Base-by-base conservation (phyloP, 2,113 vertebrate genomes). In the Puma concolor region DNA sequence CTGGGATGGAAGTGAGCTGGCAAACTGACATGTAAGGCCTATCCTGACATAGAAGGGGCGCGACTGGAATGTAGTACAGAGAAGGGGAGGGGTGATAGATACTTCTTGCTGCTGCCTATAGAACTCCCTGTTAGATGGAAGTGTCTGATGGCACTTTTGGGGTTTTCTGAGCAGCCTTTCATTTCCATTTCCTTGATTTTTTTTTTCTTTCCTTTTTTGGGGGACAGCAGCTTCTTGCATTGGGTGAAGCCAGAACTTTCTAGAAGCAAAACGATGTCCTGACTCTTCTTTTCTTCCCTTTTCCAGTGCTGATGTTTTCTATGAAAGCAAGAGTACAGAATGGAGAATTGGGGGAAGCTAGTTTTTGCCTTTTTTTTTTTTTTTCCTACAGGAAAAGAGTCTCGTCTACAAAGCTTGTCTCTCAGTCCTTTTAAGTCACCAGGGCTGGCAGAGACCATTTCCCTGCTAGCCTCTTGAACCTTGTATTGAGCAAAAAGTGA, bases 91-190 rank as follows among this genome's bases (percentile, higher is more conserved):
- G 6, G 15, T 17, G 15, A 50, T 74, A 9, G 50, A 4, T 64
- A 41, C 8, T 92, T 80, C 15, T 27, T 87, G 52, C 79, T 83
- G n/a, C 36, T 33, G 83, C 36, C 27, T 87, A 21, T 52, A 63
- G 48, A 41, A n/a, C 63, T 82, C 88, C 38, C 76, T 93, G 27
- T 36, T 93, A 72, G 10, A 11, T 44, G 36, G 19, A 77, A 85
- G 25, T 86, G 52, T 95, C 91, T 66, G 54, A 41, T 84, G 64
- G 17, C 9, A 29, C 93, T 76, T 80, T 82, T 36, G 38, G 33
- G n/a, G 52, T 89, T 96, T 96, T 92, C 83, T 36, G 31, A 96
- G 69, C 10, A 60, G 41, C 17, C 31, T 86, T 97, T 60, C 25
- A 77, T 90, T 89, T 96, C 15, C 44, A 7, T 93, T 87, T 83